These are phyloP conservation scores for Neodiprion virginianus DNA, from an alignment of 1,140 invertebrate species.

Conservation along the genomic window DNA sequence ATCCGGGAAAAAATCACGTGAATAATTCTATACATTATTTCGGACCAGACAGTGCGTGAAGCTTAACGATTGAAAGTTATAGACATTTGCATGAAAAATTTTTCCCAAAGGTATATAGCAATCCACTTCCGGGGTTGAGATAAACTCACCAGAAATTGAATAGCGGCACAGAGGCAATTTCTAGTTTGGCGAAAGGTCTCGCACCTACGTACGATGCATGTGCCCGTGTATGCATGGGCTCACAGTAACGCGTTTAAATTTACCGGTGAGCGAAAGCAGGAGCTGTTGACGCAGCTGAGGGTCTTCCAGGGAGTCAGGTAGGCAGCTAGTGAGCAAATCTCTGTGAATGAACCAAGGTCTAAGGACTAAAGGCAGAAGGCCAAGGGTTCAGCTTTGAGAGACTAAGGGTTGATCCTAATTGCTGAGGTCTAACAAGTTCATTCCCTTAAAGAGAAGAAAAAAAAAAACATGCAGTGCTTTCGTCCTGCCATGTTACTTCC, in stretches of 20 bases:
- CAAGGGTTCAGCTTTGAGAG: background rate
- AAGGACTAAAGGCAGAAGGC: background rate
- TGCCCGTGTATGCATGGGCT: background rate
- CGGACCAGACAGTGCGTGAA: too few species aligned
- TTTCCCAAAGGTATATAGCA: too few species aligned
- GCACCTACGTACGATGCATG: background rate
- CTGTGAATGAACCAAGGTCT: background rate
- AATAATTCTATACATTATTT: too few species aligned
- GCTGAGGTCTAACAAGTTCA: background rate
- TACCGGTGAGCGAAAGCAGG: background rate
- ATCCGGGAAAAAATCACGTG: too few species aligned
- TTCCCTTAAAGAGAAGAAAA: background rate
- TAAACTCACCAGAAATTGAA: too few species aligned
- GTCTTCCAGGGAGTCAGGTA: background rate
- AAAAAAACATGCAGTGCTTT: background rate
- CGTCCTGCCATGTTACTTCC: background rate
- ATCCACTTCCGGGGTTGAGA: too few species aligned
- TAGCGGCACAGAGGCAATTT: background rate
- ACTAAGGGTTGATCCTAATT: background rate
- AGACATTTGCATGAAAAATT: too few species aligned
- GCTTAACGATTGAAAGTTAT: too few species aligned
- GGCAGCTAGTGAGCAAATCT: background rate
- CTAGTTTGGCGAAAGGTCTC: background rate
- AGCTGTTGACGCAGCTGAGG: background rate
- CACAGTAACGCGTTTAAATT: background rate